Percentiles rank a stretch among this genome's conserved stretches.
These are phyloP conservation scores for Sitta carolinensis DNA, from an alignment of 2,797 vertebrate species.

Conservation along the genomic window DNA sequence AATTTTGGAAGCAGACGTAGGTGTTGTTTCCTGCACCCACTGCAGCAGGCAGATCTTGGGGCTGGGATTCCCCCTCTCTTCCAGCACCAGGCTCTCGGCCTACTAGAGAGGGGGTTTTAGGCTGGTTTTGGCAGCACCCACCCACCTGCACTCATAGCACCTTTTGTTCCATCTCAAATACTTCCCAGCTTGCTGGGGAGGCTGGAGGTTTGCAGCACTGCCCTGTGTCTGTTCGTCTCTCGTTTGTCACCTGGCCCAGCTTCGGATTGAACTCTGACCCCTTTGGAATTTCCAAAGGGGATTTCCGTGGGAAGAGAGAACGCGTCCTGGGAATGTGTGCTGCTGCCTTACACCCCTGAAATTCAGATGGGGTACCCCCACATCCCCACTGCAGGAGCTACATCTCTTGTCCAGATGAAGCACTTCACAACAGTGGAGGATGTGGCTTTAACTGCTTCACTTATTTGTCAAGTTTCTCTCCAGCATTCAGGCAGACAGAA, in stretches of 20 bases:
- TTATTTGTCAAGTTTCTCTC: not conserved
- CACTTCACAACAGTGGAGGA: not conserved
- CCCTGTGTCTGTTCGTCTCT: not conserved
- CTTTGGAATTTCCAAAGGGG: conserved; percentile 31
- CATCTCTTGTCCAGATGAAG: not conserved
- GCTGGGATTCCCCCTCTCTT: conserved; percentile 29
- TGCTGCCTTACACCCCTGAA: not conserved
- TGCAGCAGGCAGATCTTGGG: fast-evolving
- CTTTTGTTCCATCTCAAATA: not conserved
- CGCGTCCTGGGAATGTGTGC: not conserved
- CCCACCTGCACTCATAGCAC: not conserved
- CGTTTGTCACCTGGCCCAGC: not conserved
- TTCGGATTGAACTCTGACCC: not conserved
- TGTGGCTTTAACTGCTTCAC: not conserved
- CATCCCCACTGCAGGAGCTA: not conserved
- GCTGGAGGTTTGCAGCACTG: not conserved
- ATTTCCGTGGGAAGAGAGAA: not conserved
- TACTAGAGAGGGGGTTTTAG: not conserved
- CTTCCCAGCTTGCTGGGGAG: not conserved
- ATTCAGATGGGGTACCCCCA: not conserved
- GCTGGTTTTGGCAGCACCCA: not conserved
- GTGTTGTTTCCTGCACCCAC: not conserved
- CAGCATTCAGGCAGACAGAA: not conserved
- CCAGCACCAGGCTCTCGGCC: fast-evolving
- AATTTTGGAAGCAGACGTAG: conserved; percentile 34